These are phyloP conservation scores for Agrilus planipennis DNA, from an alignment of 1,140 invertebrate species.

Conservation along the genomic window DNA sequence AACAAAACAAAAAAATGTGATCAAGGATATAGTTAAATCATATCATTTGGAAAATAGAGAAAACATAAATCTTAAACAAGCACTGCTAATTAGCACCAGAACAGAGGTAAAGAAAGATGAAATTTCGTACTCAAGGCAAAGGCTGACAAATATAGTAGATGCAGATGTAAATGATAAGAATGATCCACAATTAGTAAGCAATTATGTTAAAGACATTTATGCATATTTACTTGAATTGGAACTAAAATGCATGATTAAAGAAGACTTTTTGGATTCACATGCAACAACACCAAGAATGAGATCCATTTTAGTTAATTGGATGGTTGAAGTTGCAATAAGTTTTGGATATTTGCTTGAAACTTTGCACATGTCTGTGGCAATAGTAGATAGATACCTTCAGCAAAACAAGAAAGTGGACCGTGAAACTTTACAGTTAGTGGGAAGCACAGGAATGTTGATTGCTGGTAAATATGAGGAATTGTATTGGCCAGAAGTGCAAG, in stretches of 20 bases:
- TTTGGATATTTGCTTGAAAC: constrained; percentile 86
- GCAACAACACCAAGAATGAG: constrained; percentile 74
- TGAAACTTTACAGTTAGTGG: constrained; percentile 78
- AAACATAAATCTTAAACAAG: too few species aligned
- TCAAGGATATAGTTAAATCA: too few species aligned
- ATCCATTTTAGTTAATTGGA: constrained; percentile 81
- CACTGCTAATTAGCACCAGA: too few species aligned
- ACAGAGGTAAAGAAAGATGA: too few species aligned
- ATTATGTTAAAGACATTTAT: constrained; percentile 81
- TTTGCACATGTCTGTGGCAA: constrained; percentile 75
- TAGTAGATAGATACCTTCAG: constrained; percentile 87
- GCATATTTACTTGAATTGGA: constrained; percentile 63
- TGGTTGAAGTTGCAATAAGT: constrained; percentile 82
- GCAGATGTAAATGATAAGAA: constrained; percentile 57
- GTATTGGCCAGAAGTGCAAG: constrained; percentile 72
- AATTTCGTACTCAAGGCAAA: constrained; percentile 13
- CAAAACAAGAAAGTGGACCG: constrained; percentile 44
- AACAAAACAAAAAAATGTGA: background rate
- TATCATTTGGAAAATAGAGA: too few species aligned
- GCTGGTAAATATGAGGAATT: constrained; percentile 96
- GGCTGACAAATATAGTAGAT: constrained; percentile 13
- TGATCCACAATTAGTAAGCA: constrained; percentile 65
- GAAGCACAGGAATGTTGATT: constrained; percentile 81
- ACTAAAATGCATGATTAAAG: constrained; percentile 45
- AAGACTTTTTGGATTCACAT: constrained; percentile 52